Conservation (phyloP, 1,140 invertebrate genomes). For the Psix sp. region DNA sequence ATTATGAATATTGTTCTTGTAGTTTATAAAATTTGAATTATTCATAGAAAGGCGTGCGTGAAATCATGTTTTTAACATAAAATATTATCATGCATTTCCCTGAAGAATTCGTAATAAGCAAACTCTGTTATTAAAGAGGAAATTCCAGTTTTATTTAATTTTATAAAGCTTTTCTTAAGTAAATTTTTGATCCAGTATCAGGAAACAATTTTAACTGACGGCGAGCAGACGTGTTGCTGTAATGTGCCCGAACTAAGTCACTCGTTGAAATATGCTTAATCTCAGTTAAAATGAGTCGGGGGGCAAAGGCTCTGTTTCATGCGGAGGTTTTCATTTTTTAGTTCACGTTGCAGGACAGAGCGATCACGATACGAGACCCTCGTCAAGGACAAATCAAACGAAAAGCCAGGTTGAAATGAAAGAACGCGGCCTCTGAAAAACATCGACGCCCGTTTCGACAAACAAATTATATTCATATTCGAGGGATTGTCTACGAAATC, state of each 20-base stretch:
- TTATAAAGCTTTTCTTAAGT: too few relatives aligned
- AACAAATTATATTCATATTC: slow-evolving; percentile 76
- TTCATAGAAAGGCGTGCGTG: too few relatives aligned
- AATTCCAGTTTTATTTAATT: too few relatives aligned
- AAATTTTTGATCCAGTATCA: too few relatives aligned
- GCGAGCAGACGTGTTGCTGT: too few relatives aligned
- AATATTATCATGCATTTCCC: too few relatives aligned
- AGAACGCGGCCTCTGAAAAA: slow-evolving; percentile 8
- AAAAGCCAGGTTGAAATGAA: slow-evolving; percentile 29
- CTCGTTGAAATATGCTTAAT: slow-evolving; percentile 55
- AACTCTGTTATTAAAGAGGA: too few relatives aligned
- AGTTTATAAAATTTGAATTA: too few relatives aligned
- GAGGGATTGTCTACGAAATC: slow-evolving; percentile 70
- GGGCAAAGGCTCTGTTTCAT: slow-evolving; percentile 40
- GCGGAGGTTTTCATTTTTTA: slow-evolving; percentile 46
- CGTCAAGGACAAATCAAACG: neutral
- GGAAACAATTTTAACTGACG: neutral
- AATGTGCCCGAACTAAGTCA: slow-evolving; percentile 47
- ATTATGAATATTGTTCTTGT: too few relatives aligned
- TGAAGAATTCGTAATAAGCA: too few relatives aligned
- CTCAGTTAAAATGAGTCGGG: slow-evolving; percentile 42
- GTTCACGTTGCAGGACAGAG: slow-evolving; percentile 4
- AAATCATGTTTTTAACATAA: too few relatives aligned
- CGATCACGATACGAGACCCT: slow-evolving; percentile 27
- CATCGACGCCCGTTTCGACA: slow-evolving; percentile 33